Evolutionary conservation across 2,797 vertebrate genomes (phyloP).

Genomic region (Holocentrus rufus): DNA sequence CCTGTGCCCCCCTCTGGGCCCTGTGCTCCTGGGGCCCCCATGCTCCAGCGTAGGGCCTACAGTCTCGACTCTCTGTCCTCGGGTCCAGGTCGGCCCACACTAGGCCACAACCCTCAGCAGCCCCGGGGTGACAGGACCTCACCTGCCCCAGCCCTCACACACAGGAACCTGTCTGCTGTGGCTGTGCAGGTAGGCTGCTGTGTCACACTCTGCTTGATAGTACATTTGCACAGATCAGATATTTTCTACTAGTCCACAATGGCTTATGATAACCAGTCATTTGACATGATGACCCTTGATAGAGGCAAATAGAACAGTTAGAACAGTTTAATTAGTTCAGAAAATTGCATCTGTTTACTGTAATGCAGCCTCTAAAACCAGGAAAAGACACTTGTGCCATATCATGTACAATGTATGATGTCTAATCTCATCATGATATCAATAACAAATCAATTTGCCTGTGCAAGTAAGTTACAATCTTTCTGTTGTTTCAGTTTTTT

Average conservation of each 20-base stretch:
- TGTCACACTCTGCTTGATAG: neutral
- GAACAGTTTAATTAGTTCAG: too few species aligned
- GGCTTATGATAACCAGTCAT: too few species aligned
- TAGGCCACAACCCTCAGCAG: constrained; percentile 50
- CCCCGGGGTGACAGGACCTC: constrained; percentile 61
- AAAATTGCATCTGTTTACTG: too few species aligned
- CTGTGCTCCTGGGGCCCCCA: constrained; percentile 16
- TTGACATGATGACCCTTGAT: too few species aligned
- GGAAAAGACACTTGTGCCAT: too few species aligned
- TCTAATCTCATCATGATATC: too few species aligned
- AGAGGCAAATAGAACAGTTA: too few species aligned
- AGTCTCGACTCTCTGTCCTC: constrained; percentile 74
- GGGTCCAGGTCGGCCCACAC: constrained; percentile 50
- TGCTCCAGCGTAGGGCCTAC: constrained; percentile 66
- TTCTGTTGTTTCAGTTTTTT: too few species aligned
- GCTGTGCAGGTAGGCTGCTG: constrained; percentile 65
- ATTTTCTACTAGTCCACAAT: too few species aligned
- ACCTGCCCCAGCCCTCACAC: constrained; percentile 61
- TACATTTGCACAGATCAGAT: too few species aligned
- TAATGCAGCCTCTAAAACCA: too few species aligned
- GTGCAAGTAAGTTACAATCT: constrained; percentile 61
- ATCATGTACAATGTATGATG: too few species aligned
- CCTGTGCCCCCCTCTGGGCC: constrained; percentile 5
- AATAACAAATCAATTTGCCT: constrained; percentile 79
- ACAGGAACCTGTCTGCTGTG: constrained; percentile 80